Evolutionary conservation across 2,113 vertebrate species (phyloP), one percentile per base, ranked within the genome.

Genomic region (Cyphomyrus plagiostoma): DNA sequence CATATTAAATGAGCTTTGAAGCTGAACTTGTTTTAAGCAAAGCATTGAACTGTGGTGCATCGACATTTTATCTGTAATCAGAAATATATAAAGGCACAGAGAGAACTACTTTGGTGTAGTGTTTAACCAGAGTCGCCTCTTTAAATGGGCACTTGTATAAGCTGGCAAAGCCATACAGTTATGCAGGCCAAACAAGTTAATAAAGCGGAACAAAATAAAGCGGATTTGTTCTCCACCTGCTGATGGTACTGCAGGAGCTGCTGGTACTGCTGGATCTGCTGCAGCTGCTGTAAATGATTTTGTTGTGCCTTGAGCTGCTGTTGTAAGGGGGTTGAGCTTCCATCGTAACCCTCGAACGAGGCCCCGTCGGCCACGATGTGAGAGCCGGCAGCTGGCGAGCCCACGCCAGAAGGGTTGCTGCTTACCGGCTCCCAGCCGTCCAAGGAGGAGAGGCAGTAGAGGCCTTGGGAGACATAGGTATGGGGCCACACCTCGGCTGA

Each of bases 391-490:
- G 97, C 96, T 0, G 98, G 97, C 91, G 98, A 98, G 26, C 96
- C 96, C 3, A 99, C 97, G 50, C 96, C 97, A 6, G 98, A 98
- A 93, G 97, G 97, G 92, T 99, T 97, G 0, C 96, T 98, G 94
- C 93, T 96, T 90, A 95, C 96, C 30, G 98, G 97, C 93, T 99
- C 98, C 98, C 98, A 99, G 90, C 98, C 98, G 0, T 99, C 98
- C 0, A 98, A 99, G 0, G 98, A 98, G 23, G 98, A 98, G 91
- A 99, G 96, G 94, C 98, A 99, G 94, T 99, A 99, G 95, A 99
- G 98, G 92, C 98, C 98, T 94, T 99, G 98, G 1, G 98, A 98
- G 94, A 99, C 97, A 0, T 99, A 99, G 7, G 97, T 98, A 90
- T 99, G 98, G 86, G 98, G 98, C 98, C 98, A 99, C 91, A 98